These are phyloP conservation scores for Nipponia nippon DNA, from an alignment of 2,113 vertebrate genomes.

Conservation along the genomic window DNA sequence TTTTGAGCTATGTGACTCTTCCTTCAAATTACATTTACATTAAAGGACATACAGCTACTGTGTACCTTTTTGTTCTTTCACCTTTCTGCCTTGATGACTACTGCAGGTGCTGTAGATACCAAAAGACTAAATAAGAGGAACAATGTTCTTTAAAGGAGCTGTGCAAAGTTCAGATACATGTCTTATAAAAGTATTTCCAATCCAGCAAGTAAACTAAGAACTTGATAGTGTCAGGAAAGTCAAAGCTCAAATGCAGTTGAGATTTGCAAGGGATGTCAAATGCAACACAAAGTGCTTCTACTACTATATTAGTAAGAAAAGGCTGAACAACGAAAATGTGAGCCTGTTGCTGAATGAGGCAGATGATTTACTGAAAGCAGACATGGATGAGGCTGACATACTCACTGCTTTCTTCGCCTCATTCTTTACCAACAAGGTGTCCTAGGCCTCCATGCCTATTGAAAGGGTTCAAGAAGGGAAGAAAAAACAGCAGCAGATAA, in stretches of 20 bases:
- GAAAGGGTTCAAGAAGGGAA: neutral
- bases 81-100: neutral
- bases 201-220: neutral
- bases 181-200: neutral
- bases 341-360: neutral
- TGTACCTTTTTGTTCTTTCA: neutral
- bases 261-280: neutral
- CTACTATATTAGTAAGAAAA: neutral
- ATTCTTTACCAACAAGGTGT: neutral
- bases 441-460: neutral
- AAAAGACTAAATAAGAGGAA: neutral
- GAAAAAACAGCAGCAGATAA: neutral
- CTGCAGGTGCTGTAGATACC: neutral
- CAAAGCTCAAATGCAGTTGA: neutral
- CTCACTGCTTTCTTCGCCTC: neutral
- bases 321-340: neutral
- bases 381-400: neutral
- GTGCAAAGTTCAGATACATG: neutral
- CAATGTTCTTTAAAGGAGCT: neutral
- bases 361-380: neutral
- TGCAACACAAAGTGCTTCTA: neutral
- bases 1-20: neutral
- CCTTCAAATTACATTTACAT: slow-evolving; percentile 8
- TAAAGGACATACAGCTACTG: neutral
- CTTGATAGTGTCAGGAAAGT: neutral